These are phyloP conservation scores for Tuberolachnus salignus DNA, from an alignment of 2,888 invertebrate species.

Conservation along the genomic window DNA sequence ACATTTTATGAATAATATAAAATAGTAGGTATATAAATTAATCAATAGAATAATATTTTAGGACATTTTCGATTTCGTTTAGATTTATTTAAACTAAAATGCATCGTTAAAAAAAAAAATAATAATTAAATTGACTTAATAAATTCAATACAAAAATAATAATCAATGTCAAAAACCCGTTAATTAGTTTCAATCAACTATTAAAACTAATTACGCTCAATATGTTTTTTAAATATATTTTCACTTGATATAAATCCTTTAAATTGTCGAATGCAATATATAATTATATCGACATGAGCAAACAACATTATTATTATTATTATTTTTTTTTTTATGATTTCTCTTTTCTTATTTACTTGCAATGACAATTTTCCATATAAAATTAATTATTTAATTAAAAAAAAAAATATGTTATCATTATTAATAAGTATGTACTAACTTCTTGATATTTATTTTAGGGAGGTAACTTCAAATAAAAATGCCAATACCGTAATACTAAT, in stretches of 20 bases:
- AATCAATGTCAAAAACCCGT: no score
- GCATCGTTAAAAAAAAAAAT: no score
- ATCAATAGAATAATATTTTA: not conserved
- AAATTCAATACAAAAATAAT: not conserved
- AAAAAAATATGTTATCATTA: not conserved
- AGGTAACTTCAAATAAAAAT: not conserved
- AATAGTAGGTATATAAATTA: not conserved
- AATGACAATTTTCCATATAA: not conserved
- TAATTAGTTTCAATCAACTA: no score
- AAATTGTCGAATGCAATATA: not conserved
- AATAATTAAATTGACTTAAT: no score
- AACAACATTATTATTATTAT: not conserved
- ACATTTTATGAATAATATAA: constrained; percentile 1
- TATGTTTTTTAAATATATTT: constrained; percentile 10
- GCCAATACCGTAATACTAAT: not conserved
- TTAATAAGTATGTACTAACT: no score
- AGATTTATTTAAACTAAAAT: not conserved
- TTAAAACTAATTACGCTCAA: no score
- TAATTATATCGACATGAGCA: constrained; percentile 19
- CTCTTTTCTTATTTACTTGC: constrained; percentile 10
- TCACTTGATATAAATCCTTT: not conserved
- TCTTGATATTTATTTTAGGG: no score
- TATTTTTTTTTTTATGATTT: constrained; percentile 16
- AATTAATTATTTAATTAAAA: constrained; percentile 1
- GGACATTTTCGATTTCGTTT: not conserved